Evolutionary conservation across 1,140 invertebrate genomes (phyloP), one percentile per base, ranked within the genome.

Genomic region (Dendroctonus valens): DNA sequence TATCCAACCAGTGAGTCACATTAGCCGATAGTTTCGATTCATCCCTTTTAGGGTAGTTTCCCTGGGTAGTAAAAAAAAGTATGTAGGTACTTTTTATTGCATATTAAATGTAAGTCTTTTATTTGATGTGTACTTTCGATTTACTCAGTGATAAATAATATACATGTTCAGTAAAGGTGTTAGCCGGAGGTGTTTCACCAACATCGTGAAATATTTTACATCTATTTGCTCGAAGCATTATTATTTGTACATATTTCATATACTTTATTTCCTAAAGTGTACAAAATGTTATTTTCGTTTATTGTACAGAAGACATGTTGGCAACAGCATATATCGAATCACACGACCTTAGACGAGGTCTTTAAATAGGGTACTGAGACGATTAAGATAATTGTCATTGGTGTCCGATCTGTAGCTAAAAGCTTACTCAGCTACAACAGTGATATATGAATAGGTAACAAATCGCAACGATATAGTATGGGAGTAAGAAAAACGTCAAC

Each of bases 211-310:
- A 55, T 26, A 26, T 26, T 26, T 26, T 2, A 26, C 26, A 26
- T 26, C 26, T 26, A n/a, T n/a, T 26, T 2, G 26, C 26, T 26
- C 26, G 26, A 26, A 26, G 26, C 26, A 26, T 26, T 26, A 2
- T 26, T 26, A 26, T 26, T 26, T 26, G 26, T 26, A 26, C 26
- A 26, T 26, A 15, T 48, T 14, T 59, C 37, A 58, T 42, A 44
- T 58, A 59, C 14, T 59, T 49, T 59, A 8, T 46, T 40, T 44
- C 26, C 14, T 58, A 44, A 44, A 58, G 41, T 38, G 41, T 63
- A 54, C 40, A 63, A 63, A 63, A 63, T 51, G 44, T 46, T 54
- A 63, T 15, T 63, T 63, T 63, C 44, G 26, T 54, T 53, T 39
- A 11, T 48, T 59, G 39, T 59, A 48, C 57, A 55, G 41, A 63